These are phyloP conservation scores for Tubulanus polymorphus DNA, from an alignment of 2,888 invertebrate genomes.

Conservation along the genomic window DNA sequence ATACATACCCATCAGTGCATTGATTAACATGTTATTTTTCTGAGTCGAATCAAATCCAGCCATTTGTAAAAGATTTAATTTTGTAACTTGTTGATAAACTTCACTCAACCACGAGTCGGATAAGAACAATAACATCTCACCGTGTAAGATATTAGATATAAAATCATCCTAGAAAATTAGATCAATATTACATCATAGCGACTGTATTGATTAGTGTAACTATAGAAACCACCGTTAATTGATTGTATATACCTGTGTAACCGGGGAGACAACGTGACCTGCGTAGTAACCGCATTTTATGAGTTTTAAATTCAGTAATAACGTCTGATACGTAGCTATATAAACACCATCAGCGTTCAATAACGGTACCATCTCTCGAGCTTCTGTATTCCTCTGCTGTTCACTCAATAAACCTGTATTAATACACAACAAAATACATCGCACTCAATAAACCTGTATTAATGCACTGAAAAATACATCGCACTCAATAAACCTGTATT, in stretches of 20 bases:
- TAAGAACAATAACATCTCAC: conserved; percentile 86
- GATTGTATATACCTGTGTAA: too few relatives aligned
- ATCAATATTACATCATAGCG: too few relatives aligned
- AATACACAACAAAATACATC: too few relatives aligned
- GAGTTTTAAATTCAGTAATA: conserved; percentile 76
- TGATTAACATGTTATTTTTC: conserved; percentile 66
- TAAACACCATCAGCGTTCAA: conserved; percentile 96
- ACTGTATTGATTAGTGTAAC: too few relatives aligned
- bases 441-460: too few relatives aligned
- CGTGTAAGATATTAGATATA: conserved; percentile 85
- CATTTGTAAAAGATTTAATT: conserved; percentile 67
- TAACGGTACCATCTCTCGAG: too few relatives aligned
- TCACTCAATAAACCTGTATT: too few relatives aligned
- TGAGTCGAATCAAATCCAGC: conserved; percentile 57
- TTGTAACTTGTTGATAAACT: conserved; percentile 80
- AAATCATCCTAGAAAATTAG: conserved; percentile 71
- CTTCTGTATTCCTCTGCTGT: too few relatives aligned
- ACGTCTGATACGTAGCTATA: conserved; percentile 79
- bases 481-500: too few relatives aligned
- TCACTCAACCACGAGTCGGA: conserved; percentile 92
- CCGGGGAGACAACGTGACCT: conserved; percentile 43
- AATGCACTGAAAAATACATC: too few relatives aligned
- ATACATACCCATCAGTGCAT: conserved; percentile 67
- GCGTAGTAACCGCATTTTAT: conserved; percentile 72
- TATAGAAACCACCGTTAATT: too few relatives aligned